Percentiles rank a stretch among this genome's conserved stretches.
Conservation (phyloP, 2,888 invertebrate species). For the Anoplius nigerrimus region DNA sequence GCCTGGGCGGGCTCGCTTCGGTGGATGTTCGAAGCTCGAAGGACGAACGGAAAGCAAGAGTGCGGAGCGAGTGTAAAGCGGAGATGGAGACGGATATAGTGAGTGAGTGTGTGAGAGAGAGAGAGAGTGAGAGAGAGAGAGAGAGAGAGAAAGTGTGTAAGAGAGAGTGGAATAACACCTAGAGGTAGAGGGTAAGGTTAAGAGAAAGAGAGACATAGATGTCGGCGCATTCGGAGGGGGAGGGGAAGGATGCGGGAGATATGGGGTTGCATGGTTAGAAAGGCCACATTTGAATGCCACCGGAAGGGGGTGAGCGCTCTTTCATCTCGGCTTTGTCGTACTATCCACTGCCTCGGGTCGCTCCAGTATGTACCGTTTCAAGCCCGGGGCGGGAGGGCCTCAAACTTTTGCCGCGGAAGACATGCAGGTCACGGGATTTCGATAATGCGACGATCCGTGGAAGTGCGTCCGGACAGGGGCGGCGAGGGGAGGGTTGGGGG, state of each 20-base stretch:
- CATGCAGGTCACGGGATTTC: neutral
- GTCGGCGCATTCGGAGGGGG: slow-evolving; percentile 40
- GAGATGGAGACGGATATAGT: too few species aligned
- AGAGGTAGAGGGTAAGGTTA: too few species aligned
- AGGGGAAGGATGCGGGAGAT: slow-evolving; percentile 63
- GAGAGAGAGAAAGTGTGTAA: slow-evolving; percentile 27
- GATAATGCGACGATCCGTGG: neutral
- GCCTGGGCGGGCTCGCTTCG: slow-evolving; percentile 42
- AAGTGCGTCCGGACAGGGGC: neutral
- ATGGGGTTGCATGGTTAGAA: slow-evolving; percentile 64
- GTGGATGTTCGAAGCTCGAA: slow-evolving; percentile 10
- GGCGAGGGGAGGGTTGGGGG: neutral
- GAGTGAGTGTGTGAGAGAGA: slow-evolving; percentile 11
- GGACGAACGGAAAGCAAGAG: slow-evolving; percentile 22
- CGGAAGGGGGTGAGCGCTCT: slow-evolving; percentile 61
- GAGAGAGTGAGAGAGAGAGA: slow-evolving; percentile 16
- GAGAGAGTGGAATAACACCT: too few species aligned
- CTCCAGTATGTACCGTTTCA: slow-evolving; percentile 23
- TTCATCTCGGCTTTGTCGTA: slow-evolving; percentile 63
- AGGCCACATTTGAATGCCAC: slow-evolving; percentile 71
- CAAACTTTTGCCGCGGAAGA: slow-evolving; percentile 28
- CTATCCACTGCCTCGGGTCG: neutral
- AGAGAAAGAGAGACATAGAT: too few species aligned
- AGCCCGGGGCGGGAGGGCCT: slow-evolving; percentile 19
- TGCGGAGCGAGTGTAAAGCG: neutral